Evolutionary conservation across 2,797 vertebrate species (phyloP).

Genomic region (Spea hammondii): DNA sequence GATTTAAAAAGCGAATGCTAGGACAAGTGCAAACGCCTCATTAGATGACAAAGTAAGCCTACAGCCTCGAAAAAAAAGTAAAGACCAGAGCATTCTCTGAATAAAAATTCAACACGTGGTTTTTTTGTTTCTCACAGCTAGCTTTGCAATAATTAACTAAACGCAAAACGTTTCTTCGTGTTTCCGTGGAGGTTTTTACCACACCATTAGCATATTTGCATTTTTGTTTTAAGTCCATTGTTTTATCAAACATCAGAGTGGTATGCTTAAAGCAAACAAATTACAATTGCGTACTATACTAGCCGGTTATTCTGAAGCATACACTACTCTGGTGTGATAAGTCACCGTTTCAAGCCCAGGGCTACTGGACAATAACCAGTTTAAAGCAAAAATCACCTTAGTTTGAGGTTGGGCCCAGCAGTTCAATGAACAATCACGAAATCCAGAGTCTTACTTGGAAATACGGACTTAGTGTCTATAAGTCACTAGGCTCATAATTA

Average conservation of each 20-base stretch:
- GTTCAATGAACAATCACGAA: constrained; percentile 77
- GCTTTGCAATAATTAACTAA: neutral
- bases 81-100: neutral
- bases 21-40: neutral
- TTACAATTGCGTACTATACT: constrained; percentile 53
- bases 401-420: constrained; percentile 77
- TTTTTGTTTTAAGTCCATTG: constrained; percentile 63
- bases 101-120: neutral
- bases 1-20: neutral
- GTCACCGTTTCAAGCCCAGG: constrained; percentile 58
- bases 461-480: constrained; percentile 83
- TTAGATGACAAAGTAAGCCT: neutral
- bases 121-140: neutral
- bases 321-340: constrained; percentile 62
- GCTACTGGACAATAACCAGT: constrained; percentile 66
- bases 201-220: constrained; percentile 62
- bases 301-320: constrained; percentile 62
- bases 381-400: constrained; percentile 75
- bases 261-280: constrained; percentile 65
- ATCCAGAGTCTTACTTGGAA: constrained; percentile 85
- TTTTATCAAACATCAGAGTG: constrained; percentile 63
- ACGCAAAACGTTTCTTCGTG: neutral
- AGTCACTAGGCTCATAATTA: constrained; percentile 85
- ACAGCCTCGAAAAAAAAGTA: neutral
- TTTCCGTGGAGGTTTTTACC: constrained; percentile 61